Percentiles rank a stretch among this genome's conserved stretches.
These are phyloP conservation scores for Pseudotriccus pelzelni DNA, from an alignment of 2,797 vertebrate species.

Conservation along the genomic window DNA sequence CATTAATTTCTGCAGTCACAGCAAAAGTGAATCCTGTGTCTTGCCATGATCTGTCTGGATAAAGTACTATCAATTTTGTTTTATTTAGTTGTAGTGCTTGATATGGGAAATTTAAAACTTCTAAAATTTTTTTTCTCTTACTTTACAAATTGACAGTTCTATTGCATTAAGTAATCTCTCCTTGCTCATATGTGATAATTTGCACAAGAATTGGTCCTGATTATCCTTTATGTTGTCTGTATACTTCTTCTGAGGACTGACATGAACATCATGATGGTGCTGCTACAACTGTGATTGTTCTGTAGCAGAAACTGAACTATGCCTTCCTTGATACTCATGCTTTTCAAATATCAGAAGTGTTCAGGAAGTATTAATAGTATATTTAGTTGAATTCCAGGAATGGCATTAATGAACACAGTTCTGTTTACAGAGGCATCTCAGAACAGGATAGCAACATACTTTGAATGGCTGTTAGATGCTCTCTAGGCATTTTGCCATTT, in stretches of 20 bases:
- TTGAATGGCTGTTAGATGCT: background rate
- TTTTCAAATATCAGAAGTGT: background rate
- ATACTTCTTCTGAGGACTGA: background rate
- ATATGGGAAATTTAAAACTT: background rate
- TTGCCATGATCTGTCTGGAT: background rate
- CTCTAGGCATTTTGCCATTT: background rate
- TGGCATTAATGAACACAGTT: background rate
- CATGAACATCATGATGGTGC: background rate
- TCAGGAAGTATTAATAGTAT: background rate
- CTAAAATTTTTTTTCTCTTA: background rate
- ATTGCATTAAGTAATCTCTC: background rate
- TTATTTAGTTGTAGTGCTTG: background rate
- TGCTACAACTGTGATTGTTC: background rate
- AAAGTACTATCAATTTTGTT: background rate
- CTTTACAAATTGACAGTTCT: background rate
- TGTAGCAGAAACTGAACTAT: background rate
- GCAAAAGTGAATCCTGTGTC: background rate
- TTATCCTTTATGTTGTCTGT: background rate
- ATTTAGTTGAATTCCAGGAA: background rate
- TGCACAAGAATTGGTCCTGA: background rate
- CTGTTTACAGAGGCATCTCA: background rate
- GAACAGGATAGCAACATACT: background rate
- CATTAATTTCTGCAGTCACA: background rate
- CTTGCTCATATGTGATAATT: background rate
- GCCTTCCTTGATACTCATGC: background rate